Percentiles rank a stretch among this genome's conserved stretches.
Conservation (phyloP, 2,113 vertebrate genomes). For the Geococcyx californianus region DNA sequence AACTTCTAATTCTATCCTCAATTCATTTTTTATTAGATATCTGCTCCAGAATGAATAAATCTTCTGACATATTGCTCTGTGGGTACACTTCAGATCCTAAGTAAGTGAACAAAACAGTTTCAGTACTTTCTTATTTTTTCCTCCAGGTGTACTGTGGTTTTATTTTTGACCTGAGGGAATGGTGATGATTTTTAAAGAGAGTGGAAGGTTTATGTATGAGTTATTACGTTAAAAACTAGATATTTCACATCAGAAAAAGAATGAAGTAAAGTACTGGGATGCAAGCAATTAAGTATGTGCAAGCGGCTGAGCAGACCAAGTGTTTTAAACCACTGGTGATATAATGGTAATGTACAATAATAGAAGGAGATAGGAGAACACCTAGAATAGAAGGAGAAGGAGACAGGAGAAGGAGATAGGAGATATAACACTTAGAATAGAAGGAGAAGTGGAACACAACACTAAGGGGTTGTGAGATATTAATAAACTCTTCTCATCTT, state of each 20-base stretch:
- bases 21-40: slow-evolving; percentile 60
- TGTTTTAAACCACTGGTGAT: background rate
- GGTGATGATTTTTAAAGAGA: background rate
- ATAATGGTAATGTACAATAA: background rate
- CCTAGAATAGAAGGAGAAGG: no score
- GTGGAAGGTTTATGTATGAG: background rate
- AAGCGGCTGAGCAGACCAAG: no score
- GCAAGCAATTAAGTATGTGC: background rate
- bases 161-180: background rate
- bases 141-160: background rate
- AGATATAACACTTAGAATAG: no score
- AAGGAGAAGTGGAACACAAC: background rate
- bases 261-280: background rate
- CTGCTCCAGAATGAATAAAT: slow-evolving; percentile 75
- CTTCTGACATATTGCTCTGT: slow-evolving; percentile 87
- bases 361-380: no score
- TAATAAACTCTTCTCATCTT: background rate
- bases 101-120: slow-evolving; percentile 76
- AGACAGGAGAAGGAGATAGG: no score
- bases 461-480: background rate
- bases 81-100: slow-evolving; percentile 77
- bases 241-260: background rate
- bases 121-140: background rate
- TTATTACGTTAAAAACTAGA: background rate
- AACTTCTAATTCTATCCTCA: background rate